Evolutionary conservation across 1,140 invertebrate species (phyloP).

Genomic region (Oedothorax gibbosus): DNA sequence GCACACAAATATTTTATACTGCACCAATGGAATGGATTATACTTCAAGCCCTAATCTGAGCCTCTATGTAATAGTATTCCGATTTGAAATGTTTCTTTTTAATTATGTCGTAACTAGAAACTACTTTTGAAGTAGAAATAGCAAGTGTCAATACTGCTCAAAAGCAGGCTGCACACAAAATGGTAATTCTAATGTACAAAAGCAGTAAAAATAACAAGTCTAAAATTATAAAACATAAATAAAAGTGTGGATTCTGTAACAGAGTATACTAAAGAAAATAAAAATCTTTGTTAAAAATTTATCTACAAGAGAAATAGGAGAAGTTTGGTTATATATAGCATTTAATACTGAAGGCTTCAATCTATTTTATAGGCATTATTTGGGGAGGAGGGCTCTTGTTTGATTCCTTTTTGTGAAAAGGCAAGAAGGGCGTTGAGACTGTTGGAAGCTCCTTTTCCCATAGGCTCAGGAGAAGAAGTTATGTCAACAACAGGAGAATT

Average conservation of each 20-base stretch:
- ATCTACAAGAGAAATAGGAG: conserved; percentile 54
- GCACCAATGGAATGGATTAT: conserved; percentile 59
- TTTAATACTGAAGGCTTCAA: conserved; percentile 60
- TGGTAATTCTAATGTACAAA: conserved; percentile 45
- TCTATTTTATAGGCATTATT: conserved; percentile 60
- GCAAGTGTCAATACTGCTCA: conserved; percentile 26
- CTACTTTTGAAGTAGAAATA: conserved; percentile 58
- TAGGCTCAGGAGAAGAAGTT: conserved; percentile 50
- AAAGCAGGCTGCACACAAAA: conserved; percentile 31
- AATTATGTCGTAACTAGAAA: conserved; percentile 54
- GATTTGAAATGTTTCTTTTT: conserved; percentile 46
- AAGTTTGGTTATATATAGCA: conserved; percentile 53
- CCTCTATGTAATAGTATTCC: conserved; percentile 56
- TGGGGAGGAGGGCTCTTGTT: conserved; percentile 62
- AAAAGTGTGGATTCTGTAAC: conserved; percentile 36
- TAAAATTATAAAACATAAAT: conserved; percentile 60
- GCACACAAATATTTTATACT: conserved; percentile 60
- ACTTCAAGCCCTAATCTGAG: conserved; percentile 41
- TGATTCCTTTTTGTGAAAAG: conserved; percentile 62
- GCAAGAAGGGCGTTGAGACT: conserved; percentile 62
- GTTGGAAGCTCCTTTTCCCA: conserved; percentile 58
- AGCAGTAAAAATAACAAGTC: conserved; percentile 51
- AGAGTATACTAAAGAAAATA: conserved; percentile 50
- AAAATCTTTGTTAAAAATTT: conserved; percentile 53
- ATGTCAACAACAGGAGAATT: conserved; percentile 55